These are phyloP conservation scores for Charadrius vociferus DNA, from an alignment of 2,113 vertebrate species.

Conservation along the genomic window DNA sequence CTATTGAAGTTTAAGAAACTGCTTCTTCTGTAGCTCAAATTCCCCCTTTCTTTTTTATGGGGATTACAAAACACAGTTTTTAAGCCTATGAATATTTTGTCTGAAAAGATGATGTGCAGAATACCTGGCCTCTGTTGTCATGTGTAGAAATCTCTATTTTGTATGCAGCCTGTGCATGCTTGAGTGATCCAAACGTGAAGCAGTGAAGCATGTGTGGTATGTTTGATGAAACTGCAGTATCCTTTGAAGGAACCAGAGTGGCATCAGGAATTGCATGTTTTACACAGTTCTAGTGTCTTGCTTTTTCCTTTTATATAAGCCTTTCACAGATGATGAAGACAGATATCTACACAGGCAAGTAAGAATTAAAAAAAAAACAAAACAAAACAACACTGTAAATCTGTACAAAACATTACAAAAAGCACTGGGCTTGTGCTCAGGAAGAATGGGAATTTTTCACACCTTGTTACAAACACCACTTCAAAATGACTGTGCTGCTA, in stretches of 20 bases:
- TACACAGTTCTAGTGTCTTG: not conserved
- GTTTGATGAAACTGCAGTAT: not conserved
- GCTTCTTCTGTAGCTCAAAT: not conserved
- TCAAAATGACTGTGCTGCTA: not conserved
- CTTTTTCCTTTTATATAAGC: not conserved
- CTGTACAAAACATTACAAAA: not conserved
- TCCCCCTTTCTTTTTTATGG: not conserved
- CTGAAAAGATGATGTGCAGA: not conserved
- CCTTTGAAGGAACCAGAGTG: not conserved
- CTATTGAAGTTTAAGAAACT: not conserved
- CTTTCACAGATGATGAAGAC: not conserved
- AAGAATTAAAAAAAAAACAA: not conserved
- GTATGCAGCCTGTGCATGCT: not conserved
- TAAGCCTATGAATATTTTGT: not conserved
- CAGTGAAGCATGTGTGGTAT: not conserved
- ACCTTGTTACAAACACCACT: not conserved
- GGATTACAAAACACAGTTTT: not conserved
- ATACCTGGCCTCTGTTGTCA: not conserved
- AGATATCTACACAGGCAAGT: not conserved
- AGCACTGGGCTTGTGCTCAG: not conserved
- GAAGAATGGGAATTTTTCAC: not conserved
- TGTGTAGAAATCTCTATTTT: not conserved
- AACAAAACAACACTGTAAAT: rapidly evolving
- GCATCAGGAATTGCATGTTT: not conserved
- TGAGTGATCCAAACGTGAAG: not conserved